Percentiles rank a stretch among this genome's conserved stretches.
Evolutionary conservation across 2,113 vertebrate genomes (phyloP).

Genomic region (Hypomesus transpacificus): DNA sequence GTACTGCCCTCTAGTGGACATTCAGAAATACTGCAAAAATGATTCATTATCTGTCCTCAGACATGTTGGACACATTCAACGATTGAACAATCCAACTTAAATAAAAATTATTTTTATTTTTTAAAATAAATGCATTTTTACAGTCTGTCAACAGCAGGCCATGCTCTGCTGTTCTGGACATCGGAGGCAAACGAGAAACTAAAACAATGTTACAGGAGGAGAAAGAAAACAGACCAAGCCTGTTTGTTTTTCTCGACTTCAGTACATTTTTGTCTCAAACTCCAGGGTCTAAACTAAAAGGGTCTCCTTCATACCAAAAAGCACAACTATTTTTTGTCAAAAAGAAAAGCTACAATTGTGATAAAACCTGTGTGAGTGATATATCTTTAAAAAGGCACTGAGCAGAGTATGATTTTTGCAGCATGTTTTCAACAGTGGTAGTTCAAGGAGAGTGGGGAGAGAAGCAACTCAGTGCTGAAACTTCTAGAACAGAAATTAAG

Average conservation of each 20-base stretch:
- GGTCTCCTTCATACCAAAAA: slow-evolving; percentile 56
- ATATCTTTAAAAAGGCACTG: slow-evolving; percentile 27
- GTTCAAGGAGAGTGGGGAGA: slow-evolving; percentile 33
- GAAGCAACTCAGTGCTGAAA: slow-evolving; percentile 18
- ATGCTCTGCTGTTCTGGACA: slow-evolving; percentile 66
- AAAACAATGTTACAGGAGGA: slow-evolving; percentile 36
- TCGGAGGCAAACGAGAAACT: slow-evolving; percentile 60
- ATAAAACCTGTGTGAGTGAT: slow-evolving; percentile 43
- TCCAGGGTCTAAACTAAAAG: slow-evolving; percentile 48
- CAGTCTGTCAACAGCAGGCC: slow-evolving; percentile 74
- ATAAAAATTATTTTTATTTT: slow-evolving; percentile 79
- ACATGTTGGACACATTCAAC: neutral
- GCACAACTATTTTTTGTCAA: slow-evolving; percentile 16
- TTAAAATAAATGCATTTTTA: slow-evolving; percentile 82
- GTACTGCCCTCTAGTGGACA: slow-evolving; percentile 51
- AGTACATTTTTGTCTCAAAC: slow-evolving; percentile 64
- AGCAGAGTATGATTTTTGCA: slow-evolving; percentile 30
- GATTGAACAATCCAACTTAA: slow-evolving; percentile 48
- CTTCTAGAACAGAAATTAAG: slow-evolving; percentile 23
- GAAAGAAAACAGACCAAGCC: slow-evolving; percentile 37
- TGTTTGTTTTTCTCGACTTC: slow-evolving; percentile 45
- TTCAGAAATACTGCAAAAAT: neutral
- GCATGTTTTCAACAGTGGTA: slow-evolving; percentile 14
- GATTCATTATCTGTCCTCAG: neutral
- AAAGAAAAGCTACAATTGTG: slow-evolving; percentile 45